Evolutionary conservation across 2,888 invertebrate species (phyloP).

Genomic region (Zygothrica quintamaculata): DNA sequence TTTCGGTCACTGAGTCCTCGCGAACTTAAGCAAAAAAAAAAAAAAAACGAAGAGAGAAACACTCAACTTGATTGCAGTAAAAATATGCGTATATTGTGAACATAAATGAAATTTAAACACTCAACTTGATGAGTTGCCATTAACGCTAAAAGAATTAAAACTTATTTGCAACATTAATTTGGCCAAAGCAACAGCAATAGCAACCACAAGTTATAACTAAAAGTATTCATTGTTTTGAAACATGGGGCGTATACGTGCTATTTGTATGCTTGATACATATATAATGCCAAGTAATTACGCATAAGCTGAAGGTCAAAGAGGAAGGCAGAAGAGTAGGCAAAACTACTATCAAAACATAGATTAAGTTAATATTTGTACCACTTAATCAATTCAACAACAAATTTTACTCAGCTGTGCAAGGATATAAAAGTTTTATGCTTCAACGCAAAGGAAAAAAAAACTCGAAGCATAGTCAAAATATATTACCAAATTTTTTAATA

Average conservation of each 20-base stretch:
- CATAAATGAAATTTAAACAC: constrained; percentile 70
- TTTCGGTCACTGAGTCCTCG: constrained; percentile 17
- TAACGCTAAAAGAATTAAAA: constrained; percentile 73
- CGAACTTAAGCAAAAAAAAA: constrained; percentile 34
- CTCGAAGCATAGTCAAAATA: too few species aligned
- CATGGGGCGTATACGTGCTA: constrained; percentile 48
- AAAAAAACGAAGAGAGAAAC: constrained; percentile 38
- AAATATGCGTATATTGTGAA: constrained; percentile 55
- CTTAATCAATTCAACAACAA: constrained; percentile 19
- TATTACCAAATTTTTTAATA: too few species aligned
- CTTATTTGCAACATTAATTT: constrained; percentile 70
- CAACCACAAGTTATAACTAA: neutral
- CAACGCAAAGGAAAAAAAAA: too few species aligned
- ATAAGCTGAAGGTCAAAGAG: constrained; percentile 20
- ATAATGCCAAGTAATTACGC: constrained; percentile 67
- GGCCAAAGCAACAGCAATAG: constrained; percentile 17
- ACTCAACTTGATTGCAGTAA: constrained; percentile 69
- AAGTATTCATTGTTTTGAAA: constrained; percentile 18
- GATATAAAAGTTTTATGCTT: too few species aligned
- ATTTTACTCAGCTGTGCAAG: too few species aligned
- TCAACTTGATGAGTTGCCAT: constrained; percentile 73
- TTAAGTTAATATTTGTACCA: too few species aligned
- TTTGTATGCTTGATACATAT: constrained; percentile 67
- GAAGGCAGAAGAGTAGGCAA: too few species aligned
- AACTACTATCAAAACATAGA: constrained; percentile 15